Percentiles rank a stretch among this genome's conserved stretches.
Evolutionary conservation across 1,140 invertebrate species (phyloP).

Genomic region (Halesus radiatus): DNA sequence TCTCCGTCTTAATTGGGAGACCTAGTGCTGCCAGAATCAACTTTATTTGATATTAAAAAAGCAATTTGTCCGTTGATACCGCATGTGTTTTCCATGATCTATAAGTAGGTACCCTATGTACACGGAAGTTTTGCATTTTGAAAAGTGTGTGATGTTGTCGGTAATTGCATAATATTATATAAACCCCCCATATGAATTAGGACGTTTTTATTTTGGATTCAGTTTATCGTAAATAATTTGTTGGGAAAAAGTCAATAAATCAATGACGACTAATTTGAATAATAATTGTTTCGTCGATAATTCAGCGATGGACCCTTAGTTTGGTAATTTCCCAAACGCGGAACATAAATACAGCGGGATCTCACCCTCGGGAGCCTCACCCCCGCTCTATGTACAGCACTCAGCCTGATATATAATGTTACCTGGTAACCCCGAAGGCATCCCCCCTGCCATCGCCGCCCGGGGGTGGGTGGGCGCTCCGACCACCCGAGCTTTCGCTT

Average conservation of each 20-base stretch:
- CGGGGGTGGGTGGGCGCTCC: background rate
- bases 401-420: slow-evolving; percentile 55
- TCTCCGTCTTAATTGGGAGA: slow-evolving; percentile 27
- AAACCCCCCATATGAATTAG: too few species aligned
- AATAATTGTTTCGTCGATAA: background rate
- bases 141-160: too few species aligned
- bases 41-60: too few species aligned
- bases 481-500: slow-evolving; percentile 43
- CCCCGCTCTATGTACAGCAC: slow-evolving; percentile 27
- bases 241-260: too few species aligned
- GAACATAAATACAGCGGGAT: slow-evolving; percentile 42
- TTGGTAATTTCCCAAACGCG: slow-evolving; percentile 28
- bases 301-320: background rate
- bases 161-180: too few species aligned
- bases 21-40: slow-evolving; percentile 33
- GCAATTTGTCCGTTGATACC: too few species aligned
- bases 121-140: too few species aligned
- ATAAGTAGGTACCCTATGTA: too few species aligned
- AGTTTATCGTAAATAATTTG: too few species aligned
- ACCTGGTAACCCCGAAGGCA: slow-evolving; percentile 56
- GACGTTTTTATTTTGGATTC: too few species aligned
- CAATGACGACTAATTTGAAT: too few species aligned
- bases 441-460: slow-evolving; percentile 2
- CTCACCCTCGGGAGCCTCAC: slow-evolving; percentile 24
- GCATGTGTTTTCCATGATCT: too few species aligned